Base-by-base conservation (phyloP, 2,888 invertebrate genomes). In the Ferdinandea cuprea region DNA sequence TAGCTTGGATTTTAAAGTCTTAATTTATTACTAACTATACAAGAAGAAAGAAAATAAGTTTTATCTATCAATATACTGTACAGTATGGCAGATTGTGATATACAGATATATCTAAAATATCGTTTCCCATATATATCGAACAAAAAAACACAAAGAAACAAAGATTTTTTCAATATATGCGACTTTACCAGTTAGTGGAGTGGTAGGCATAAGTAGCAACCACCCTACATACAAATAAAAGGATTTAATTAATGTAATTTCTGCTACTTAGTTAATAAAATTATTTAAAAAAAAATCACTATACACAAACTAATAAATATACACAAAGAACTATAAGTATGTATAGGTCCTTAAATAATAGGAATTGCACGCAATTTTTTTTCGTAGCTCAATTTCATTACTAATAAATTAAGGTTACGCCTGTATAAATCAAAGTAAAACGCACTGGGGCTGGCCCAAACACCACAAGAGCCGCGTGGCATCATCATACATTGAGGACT, bases 291-390 rank as follows among this genome's bases (percentile, higher is more conserved):
- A n/a, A 13, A 69, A 66, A 71, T 71, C 58, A 32, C 63, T 76
- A 76, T 69, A 80, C 80, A 80, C 37, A 52, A 65, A 71, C 58
- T 71, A 66, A 71, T 77, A 59, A 76, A 71, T 19, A 74, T 48
- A 44, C 42, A 74, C 63, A 63, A 11, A 74, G 15, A 50, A 48
- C 48, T 48, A 40, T 58, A 25, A 32, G 50, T 69, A 32, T 78
- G 35, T 74, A 50, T 76, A 83, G 85, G 84, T 88, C 87, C 89
- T 89, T 89, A 89, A 89, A 88, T 89, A 89, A 89, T 89, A 89
- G 87, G 88, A 88, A 89, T 89, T 89, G 89, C 89, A 89, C 89
- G 89, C 89, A 88, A 88, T 83, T n/a, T 76, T 81, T 77, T 81
- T 77, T 81, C 77, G 81, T 81, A 81, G 77, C 81, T 81, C 48